A percentile compares a stretch with the other conserved stretches of the same genome.
These are phyloP conservation scores for Chaetodon trifasciatus DNA, from an alignment of 2,797 vertebrate species.

Conservation along the genomic window DNA sequence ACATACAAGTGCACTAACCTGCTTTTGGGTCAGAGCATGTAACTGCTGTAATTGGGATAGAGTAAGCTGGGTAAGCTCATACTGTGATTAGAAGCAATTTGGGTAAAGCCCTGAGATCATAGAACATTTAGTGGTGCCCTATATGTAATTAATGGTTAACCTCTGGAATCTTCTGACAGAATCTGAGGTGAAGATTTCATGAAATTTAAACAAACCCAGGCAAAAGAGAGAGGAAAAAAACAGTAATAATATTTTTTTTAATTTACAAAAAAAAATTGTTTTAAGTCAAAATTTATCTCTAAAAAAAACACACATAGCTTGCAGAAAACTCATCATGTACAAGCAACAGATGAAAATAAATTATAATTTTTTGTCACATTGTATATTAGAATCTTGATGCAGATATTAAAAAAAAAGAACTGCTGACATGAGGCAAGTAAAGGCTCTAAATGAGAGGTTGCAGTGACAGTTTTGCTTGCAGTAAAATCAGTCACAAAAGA, in stretches of 20 bases:
- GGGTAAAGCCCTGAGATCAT: slow-evolving; percentile 1
- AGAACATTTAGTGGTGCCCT: not conserved
- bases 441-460: too few relatives aligned
- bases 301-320: not conserved
- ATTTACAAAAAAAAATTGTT: too few relatives aligned
- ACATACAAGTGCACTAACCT: slow-evolving; percentile 25
- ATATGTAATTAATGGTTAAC: slow-evolving; percentile 7
- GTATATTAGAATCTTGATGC: too few relatives aligned
- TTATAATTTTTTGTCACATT: too few relatives aligned
- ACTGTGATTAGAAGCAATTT: slow-evolving; percentile 17
- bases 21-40: slow-evolving; percentile 20
- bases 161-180: not conserved
- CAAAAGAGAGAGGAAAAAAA: too few relatives aligned
- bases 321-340: not conserved
- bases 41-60: slow-evolving; percentile 9
- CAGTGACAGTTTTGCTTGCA: too few relatives aligned
- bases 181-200: slow-evolving; percentile 11
- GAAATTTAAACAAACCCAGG: too few relatives aligned
- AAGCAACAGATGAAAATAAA: not conserved
- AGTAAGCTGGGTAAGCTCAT: slow-evolving; percentile 15
- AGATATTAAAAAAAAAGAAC: too few relatives aligned
- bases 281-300: too few relatives aligned
- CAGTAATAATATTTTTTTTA: too few relatives aligned
- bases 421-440: too few relatives aligned
- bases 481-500: too few relatives aligned